Evolutionary conservation across 2,888 invertebrate genomes (phyloP).

Genomic region (Clunio marinus): DNA sequence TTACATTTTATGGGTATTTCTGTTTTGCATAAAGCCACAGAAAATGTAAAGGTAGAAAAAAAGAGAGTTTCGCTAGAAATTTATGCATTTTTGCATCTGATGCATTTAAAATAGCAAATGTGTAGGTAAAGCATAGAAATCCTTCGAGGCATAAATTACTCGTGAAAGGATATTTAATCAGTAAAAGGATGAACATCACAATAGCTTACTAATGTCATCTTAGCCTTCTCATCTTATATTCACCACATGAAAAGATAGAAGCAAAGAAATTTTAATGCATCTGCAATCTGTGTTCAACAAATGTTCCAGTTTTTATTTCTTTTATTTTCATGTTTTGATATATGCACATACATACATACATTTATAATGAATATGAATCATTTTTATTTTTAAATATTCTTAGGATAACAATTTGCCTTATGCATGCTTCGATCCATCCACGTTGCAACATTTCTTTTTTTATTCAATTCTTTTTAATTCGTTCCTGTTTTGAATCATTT

Average conservation of each 20-base stretch:
- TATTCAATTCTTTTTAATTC: too few relatives aligned
- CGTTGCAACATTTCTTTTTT: slow-evolving; percentile 11
- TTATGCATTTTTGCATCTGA: slow-evolving; percentile 29
- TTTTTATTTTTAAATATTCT: too few relatives aligned
- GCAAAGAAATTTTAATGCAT: slow-evolving; percentile 23
- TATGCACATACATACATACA: slow-evolving; percentile 27
- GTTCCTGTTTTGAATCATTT: background rate
- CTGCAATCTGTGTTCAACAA: slow-evolving; percentile 37
- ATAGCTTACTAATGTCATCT: background rate
- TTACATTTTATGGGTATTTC: slow-evolving; percentile 16
- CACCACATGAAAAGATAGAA: background rate
- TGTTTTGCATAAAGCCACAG: background rate
- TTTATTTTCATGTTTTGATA: slow-evolving; percentile 23
- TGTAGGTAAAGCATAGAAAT: background rate
- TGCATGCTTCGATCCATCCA: background rate
- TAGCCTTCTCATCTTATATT: background rate
- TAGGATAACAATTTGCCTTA: background rate
- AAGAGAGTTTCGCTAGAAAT: slow-evolving; percentile 18
- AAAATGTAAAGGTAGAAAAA: background rate
- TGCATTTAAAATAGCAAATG: background rate
- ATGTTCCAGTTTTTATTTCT: slow-evolving; percentile 13
- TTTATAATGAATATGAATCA: background rate
- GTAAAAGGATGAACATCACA: slow-evolving; percentile 5
- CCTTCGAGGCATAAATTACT: slow-evolving; percentile 30
- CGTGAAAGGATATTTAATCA: slow-evolving; percentile 35